Base-by-base conservation (phyloP, 2,113 vertebrate species). In the Edolisoma coerulescens region DNA sequence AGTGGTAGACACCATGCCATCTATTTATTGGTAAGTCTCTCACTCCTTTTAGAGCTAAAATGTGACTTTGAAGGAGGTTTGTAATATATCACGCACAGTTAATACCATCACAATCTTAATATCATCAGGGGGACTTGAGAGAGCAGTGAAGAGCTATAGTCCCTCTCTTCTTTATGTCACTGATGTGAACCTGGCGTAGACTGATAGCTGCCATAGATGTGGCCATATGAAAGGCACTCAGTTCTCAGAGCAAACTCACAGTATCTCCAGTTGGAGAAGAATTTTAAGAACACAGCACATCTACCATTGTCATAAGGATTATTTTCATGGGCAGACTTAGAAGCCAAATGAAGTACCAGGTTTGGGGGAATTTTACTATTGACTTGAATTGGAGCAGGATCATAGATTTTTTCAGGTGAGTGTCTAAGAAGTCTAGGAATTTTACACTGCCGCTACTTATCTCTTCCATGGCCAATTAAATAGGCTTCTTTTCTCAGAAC, bases 381-480 rank as follows among this genome's bases (percentile, higher is more conserved):
- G 52, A 50, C n/a, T 84, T 89, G 86, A 94, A 90, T 45, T 28
- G 60, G 37, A 84, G n/a, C 28, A 86, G 63, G 82, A 91, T 67
- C 63, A 80, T 32, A 92, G 73, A 80, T 81, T 93, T 93, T 91
- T 96, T 68, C n/a, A 81, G 71, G 68, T 90, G 56, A 81, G 94
- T 81, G 44, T 5, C 6, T 68, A 95, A 94, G 65, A 42, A 73
- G 56, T 23, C 50, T 41, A 56, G 42, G 81, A 91, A 92, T 63
- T 59, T 91, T 89, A 63, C 18, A 27, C 39, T 90, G 68, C 44
- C 63, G 39, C 23, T 90, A 64, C 52, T 90, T 89, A 77, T 82
- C 57, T 88, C 86, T 94, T 93, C 84, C 78, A 69, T 84, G 92
- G 81, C 93, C 92, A 96, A 96, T 97, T 96, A 84, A 96, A 96